Base-by-base conservation (phyloP, 2,888 invertebrate genomes). In the Andricus quercusramuli region DNA sequence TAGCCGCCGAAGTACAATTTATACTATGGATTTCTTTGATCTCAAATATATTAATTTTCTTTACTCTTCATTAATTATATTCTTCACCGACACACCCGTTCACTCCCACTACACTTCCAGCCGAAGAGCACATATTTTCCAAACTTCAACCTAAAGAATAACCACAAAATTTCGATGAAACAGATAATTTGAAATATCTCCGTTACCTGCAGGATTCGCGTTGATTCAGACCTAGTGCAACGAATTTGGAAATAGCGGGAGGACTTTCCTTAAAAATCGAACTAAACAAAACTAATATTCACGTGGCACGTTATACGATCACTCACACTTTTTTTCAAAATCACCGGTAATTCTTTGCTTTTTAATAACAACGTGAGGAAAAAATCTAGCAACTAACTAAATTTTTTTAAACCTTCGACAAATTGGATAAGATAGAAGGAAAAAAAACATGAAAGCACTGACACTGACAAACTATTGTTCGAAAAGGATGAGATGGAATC, bases 401-500 rank as follows among this genome's bases (percentile, higher is more conserved):
- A 32, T 37, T 56, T 17, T 13, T 9, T 1, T 2, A 13, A 32
- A 37, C n/a, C n/a, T 56, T 37, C 1, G 8, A n/a, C 32, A 3
- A 56, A 74, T 56, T 22, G 9, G 5, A n/a, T 37, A 51, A n/a
- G 11, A 32, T 5, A 5, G n/a, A 70, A 29, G 51, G 5, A n/a
- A 56, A 3, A 65, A 64, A 64, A 79, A 37, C 37, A 70, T 56
- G 22, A 37, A 17, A 76, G 29, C 83, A 66, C 67, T 74, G 47
- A 17, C 47, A 81, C 76, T 80, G 79, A 84, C 79, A 78, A 80
- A 78, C 77, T 68, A 32, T 79, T 51, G 47, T 80, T 76, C 66
- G 15, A 62, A 51, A 74, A 78, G 68, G 64, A 79, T 82, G 80
- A 77, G n/a, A 76, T 70, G 83, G 82, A 41, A 79, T n/a, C 47